Base-by-base conservation (phyloP, 2,797 vertebrate genomes). In the Sphenodon punctatus region DNA sequence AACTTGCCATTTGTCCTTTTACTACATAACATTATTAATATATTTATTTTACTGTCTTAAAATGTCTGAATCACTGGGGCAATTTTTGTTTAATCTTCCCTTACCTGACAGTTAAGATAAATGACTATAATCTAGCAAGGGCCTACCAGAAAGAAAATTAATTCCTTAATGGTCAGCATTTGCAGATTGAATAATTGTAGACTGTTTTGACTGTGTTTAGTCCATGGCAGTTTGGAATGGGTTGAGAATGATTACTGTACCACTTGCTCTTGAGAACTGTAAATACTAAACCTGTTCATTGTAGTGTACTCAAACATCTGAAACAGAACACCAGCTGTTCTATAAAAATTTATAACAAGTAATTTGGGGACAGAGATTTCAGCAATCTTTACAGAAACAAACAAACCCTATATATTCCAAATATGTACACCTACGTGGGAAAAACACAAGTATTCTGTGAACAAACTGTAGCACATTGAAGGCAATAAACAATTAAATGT, bases 51-150 rank as follows among this genome's bases (percentile, higher is more conserved):
- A 51, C 51, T 58, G 30, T 90, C 90, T 92, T 90, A 90, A 96
- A 95, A 84, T 85, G 84, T 87, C 77, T 88, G 69, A 90, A 93
- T 92, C 90, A 87, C 94, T 94, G 94, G 82, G 48, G 16, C 45
- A 90, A 80, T 87, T 96, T 96, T 96, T 94, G 95, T 94, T 94
- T 96, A 90, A 94, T 94, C 87, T 97, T 96, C 92, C 90, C 94
- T 96, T 95, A 95, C 78, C 84, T 96, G 94, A 92, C 95, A 95
- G 93, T 93, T 93, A 92, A 95, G 92, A 97, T 95, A 94, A 96
- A 97, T 94, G 85, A 93, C 93, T 94, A 17, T 81, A 88, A 94
- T 94, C 91, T 95, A 81, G 93, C 88, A 94, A 93, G 88, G 87
- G 83, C 89, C 93, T 80, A 89, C 36, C 56, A 95, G 88, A 93